Base-by-base conservation (phyloP, 2,797 vertebrate species). In the Synaphobranchus kaupii region DNA sequence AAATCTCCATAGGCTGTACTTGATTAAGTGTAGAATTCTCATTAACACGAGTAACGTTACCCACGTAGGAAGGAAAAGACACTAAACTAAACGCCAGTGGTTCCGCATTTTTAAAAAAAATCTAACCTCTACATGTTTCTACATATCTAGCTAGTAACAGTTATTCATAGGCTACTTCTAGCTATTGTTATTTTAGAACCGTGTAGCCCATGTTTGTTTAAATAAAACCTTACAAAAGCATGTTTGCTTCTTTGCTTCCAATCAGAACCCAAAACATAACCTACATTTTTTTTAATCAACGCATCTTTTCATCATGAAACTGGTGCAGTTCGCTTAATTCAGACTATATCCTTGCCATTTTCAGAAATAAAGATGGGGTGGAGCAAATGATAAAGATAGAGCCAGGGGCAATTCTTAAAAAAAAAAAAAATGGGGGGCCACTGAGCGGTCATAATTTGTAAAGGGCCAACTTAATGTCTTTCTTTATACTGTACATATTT, bases 341-440 rank as follows among this genome's bases (percentile, higher is more conserved):
- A 68, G 20, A 13, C 58, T 60, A 60, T 68, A 68, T 68, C n/a
- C 5, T 7, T 28, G 25, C 63, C 25, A 28, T 68, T 68, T 68
- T 68, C 63, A n/a, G 25, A n/a, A n/a, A 68, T n/a, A n/a, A 68
- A 68, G 63, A 25, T 68, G 63, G 63, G 63, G 63, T 68, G 63
- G 63, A 28, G 63, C 63, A 68, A n/a, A 28, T 9, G n/a, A 39
- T 39, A 39, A 39, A 39, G 39, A 39, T 68, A 9, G 63, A 28
- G n/a, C 63, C 63, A 9, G 63, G 63, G 25, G n/a, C n/a, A 10
- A 68, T 28, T 28, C 6, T 68, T 20, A 3, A 4, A 58, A 20
- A 58, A 58, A 58, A 0, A 0, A 58, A 58, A 58, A 58, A 58
- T 58, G 56, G 56, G 17, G 56, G 17, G 8, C n/a, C 0, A 8